Evolutionary conservation across 2,888 invertebrate species (phyloP).

Genomic region (Clanis bilineata): DNA sequence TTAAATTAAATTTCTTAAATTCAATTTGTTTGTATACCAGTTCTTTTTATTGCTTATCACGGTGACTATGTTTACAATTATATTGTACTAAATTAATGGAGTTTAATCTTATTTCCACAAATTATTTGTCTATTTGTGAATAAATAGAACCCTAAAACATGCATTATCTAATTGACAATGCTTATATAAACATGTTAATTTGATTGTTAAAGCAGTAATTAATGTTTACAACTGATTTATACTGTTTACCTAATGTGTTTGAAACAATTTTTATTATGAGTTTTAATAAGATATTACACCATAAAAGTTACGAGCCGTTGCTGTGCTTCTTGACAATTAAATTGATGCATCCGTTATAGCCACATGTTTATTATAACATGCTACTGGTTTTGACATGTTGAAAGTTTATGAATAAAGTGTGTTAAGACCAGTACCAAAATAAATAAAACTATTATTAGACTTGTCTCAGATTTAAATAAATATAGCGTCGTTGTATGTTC

Average conservation of each 20-base stretch:
- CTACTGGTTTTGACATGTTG: conserved; percentile 12
- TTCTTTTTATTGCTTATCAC: not conserved
- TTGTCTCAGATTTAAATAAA: not conserved
- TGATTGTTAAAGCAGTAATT: not conserved
- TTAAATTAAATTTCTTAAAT: not conserved
- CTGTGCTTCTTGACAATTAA: not conserved
- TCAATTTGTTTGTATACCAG: no score
- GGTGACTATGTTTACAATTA: no score
- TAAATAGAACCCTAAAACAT: not conserved
- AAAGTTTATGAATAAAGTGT: conserved; percentile 10
- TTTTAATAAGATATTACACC: not conserved
- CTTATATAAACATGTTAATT: not conserved
- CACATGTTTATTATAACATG: conserved; percentile 3
- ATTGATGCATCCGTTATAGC: conserved; percentile 6
- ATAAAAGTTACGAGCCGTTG: not conserved
- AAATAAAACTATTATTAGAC: not conserved
- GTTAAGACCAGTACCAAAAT: not conserved
- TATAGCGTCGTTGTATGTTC: not conserved
- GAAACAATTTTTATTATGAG: not conserved
- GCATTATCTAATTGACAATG: not conserved
- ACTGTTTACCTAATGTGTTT: not conserved
- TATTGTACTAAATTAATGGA: no score
- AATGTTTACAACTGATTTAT: not conserved
- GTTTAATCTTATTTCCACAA: not conserved
- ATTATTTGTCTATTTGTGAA: not conserved